A percentile compares a stretch with the other conserved stretches of the same genome.
Conservation (phyloP, 2,888 invertebrate genomes). For the Phytoseiulus persimilis region DNA sequence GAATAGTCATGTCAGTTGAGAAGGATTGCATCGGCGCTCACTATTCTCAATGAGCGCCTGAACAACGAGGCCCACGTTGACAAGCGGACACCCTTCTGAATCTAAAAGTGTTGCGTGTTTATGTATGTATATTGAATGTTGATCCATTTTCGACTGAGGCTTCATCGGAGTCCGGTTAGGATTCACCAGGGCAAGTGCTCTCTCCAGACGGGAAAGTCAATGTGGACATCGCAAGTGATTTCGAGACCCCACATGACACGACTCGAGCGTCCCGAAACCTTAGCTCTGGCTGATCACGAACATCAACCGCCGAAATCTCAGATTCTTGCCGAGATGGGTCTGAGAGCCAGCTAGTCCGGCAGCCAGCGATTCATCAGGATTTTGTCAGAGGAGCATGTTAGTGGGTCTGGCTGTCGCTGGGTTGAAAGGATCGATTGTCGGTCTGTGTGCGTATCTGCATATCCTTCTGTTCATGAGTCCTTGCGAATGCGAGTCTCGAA, state of each 20-base stretch:
- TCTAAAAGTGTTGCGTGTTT: no score
- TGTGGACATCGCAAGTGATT: no score
- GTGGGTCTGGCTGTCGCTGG: neutral
- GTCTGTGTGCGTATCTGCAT: neutral
- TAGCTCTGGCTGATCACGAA: neutral
- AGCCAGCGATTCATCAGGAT: neutral
- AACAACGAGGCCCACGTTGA: no score
- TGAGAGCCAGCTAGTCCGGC: neutral
- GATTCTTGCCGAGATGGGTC: neutral
- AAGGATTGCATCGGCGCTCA: neutral
- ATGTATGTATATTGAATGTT: no score
- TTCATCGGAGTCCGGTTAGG: no score
- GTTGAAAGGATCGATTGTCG: neutral
- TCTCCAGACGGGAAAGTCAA: no score
- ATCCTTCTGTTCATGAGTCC: neutral
- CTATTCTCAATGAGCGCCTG: neutral
- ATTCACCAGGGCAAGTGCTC: no score
- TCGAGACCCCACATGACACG: no score
- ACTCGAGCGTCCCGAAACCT: neutral
- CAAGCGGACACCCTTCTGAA: no score
- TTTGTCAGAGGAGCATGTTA: neutral
- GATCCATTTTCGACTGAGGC: no score
- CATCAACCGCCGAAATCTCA: neutral
- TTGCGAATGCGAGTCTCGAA: neutral
- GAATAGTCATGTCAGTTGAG: neutral